A percentile compares a stretch with the other conserved stretches of the same genome.
These are phyloP conservation scores for Caenorhabditis zanzibari DNA, from an alignment of 2,888 invertebrate genomes.

Conservation along the genomic window DNA sequence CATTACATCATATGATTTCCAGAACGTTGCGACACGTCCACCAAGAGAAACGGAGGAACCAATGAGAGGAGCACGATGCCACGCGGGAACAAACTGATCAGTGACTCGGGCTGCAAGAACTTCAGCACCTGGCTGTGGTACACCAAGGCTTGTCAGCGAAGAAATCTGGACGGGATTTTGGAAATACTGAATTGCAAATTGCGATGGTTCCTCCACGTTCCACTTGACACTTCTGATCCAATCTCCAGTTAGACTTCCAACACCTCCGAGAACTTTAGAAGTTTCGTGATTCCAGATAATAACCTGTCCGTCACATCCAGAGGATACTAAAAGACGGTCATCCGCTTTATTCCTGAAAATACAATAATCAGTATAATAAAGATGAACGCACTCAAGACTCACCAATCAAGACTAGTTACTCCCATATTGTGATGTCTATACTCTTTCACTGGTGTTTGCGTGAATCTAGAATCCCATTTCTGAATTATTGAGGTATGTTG, in stretches of 20 bases:
- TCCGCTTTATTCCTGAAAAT: slow-evolving; percentile 59
- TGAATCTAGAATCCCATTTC: slow-evolving; percentile 67
- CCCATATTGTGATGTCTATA: slow-evolving; percentile 64
- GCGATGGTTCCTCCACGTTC: slow-evolving; percentile 61
- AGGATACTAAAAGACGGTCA: slow-evolving; percentile 64
- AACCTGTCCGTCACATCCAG: slow-evolving; percentile 66
- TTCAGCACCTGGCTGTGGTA: slow-evolving; percentile 48
- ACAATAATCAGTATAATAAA: too few species aligned
- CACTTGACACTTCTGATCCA: slow-evolving; percentile 65
- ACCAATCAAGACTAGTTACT: slow-evolving; percentile 69
- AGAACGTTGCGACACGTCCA: slow-evolving; percentile 43
- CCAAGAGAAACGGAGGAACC: slow-evolving; percentile 52
- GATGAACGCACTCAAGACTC: not conserved
- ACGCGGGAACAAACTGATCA: slow-evolving; percentile 54
- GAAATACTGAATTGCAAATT: slow-evolving; percentile 69
- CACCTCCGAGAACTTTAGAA: slow-evolving; percentile 57
- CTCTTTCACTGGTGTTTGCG: slow-evolving; percentile 62
- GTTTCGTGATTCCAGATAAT: slow-evolving; percentile 67
- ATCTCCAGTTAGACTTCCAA: slow-evolving; percentile 63
- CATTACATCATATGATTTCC: slow-evolving; percentile 48
- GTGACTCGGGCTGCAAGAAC: slow-evolving; percentile 47
- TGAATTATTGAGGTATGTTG: slow-evolving; percentile 60
- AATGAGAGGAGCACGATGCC: slow-evolving; percentile 55
- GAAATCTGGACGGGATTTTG: slow-evolving; percentile 65
- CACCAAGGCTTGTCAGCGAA: slow-evolving; percentile 55